Evolutionary conservation across 1,140 invertebrate species (phyloP).

Genomic region (Coenobita brevimanus): DNA sequence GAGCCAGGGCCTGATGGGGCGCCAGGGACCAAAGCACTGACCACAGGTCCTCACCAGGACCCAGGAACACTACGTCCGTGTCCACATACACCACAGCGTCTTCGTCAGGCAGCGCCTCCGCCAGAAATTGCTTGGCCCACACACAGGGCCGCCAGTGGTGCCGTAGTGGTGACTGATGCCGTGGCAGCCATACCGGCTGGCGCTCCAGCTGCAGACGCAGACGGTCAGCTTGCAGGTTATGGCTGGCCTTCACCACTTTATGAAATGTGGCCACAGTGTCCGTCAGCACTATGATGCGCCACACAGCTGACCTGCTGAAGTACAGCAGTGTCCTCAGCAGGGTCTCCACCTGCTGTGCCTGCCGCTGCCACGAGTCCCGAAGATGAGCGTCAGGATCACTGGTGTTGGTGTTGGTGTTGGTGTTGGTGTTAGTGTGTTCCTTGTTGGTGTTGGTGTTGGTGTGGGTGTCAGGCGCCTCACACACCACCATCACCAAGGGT

Average conservation of each 20-base stretch:
- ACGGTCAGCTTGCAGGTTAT: neutral
- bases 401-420: neutral
- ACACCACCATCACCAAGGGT: constrained; percentile 31
- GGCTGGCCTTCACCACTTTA: constrained; percentile 28
- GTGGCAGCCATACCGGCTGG: constrained; percentile 34
- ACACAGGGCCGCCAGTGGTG: constrained; percentile 55
- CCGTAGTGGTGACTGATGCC: neutral
- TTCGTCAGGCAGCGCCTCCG: constrained; percentile 47
- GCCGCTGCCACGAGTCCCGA: constrained; percentile 36
- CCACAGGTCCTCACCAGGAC: constrained; percentile 61
- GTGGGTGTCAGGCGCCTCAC: neutral
- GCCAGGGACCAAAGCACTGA: constrained; percentile 31
- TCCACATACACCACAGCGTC: constrained; percentile 56
- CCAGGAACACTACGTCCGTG: constrained; percentile 59
- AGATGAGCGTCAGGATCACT: neutral
- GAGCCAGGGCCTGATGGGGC: constrained; percentile 13
- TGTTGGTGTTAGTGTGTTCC: neutral
- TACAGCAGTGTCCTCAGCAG: constrained; percentile 57
- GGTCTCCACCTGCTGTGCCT: constrained; percentile 37
- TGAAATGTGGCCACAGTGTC: constrained; percentile 43
- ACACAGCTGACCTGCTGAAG: constrained; percentile 50
- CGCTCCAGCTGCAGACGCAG: constrained; percentile 46
- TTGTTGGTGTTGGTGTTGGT: neutral
- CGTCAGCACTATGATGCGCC: constrained; percentile 54
- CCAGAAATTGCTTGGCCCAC: constrained; percentile 63